These are phyloP conservation scores for Lamprologus sp. DNA, from an alignment of 2,113 vertebrate genomes.

Conservation along the genomic window DNA sequence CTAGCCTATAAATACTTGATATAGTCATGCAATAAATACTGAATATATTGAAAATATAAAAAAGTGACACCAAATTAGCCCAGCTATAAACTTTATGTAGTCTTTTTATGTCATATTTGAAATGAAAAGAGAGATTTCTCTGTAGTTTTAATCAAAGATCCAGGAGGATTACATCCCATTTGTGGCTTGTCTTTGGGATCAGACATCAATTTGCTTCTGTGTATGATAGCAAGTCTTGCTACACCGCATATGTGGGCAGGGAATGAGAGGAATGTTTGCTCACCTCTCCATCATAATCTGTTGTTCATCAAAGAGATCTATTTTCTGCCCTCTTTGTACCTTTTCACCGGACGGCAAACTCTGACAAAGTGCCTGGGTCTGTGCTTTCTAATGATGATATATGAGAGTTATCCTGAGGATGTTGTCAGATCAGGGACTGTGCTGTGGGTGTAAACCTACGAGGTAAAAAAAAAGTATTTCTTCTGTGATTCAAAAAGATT, in stretches of 20 bases:
- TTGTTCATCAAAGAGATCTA: constrained; percentile 42
- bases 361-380: constrained; percentile 19
- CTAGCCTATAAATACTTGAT: not conserved
- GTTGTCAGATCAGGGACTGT: constrained; percentile 22
- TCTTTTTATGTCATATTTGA: not conserved
- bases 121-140: not conserved
- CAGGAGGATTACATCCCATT: constrained; percentile 26
- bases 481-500: not conserved
- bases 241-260: not conserved
- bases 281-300: constrained; percentile 48
- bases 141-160: constrained; percentile 1
- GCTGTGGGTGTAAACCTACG: constrained; percentile 4
- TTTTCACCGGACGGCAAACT: constrained; percentile 29
- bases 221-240: not conserved
- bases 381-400: constrained; percentile 51
- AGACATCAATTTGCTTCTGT: constrained; percentile 15
- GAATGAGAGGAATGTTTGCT: constrained; percentile 23
- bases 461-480: not conserved
- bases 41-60: not conserved
- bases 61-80: not conserved
- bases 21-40: not conserved
- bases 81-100: not conserved
- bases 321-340: constrained; percentile 31
- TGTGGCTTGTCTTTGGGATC: constrained; percentile 31
- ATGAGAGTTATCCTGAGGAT: constrained; percentile 34